Evolutionary conservation across 1,140 invertebrate genomes (phyloP).

Genomic region (Nasonia longicornis): DNA sequence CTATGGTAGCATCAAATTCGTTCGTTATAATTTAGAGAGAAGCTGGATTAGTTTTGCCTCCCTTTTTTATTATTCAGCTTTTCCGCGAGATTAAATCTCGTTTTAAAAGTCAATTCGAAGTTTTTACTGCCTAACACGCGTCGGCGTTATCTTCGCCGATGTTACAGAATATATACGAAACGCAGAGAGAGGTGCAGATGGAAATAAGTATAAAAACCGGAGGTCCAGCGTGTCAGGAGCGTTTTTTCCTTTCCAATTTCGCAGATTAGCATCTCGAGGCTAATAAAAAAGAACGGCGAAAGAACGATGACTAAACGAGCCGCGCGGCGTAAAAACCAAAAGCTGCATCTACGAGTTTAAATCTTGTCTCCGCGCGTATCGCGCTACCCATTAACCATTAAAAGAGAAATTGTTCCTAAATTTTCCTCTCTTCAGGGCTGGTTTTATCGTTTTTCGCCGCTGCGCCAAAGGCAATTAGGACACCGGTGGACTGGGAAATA

Average conservation of each 20-base stretch:
- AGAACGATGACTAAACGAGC: conserved; percentile 10
- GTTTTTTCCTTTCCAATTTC: conserved; percentile 30
- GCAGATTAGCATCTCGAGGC: conserved; percentile 28
- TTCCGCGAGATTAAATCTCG: background rate
- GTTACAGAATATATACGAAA: background rate
- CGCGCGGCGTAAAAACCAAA: conserved; percentile 15
- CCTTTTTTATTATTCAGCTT: background rate
- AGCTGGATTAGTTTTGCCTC: background rate
- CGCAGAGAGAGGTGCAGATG: conserved; percentile 16
- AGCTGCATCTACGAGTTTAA: conserved; percentile 11
- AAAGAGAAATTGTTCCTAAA: conserved; percentile 27
- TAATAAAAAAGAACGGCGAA: conserved; percentile 24
- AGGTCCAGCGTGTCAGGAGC: background rate
- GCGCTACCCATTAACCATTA: background rate
- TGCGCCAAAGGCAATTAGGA: background rate
- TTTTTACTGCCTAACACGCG: background rate
- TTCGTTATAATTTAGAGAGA: background rate
- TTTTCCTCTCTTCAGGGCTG: background rate
- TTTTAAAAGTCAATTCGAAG: background rate
- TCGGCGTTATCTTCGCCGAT: background rate
- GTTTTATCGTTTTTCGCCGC: background rate
- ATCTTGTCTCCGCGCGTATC: conserved; percentile 14
- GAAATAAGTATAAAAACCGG: conserved; percentile 15
- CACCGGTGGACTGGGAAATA: background rate
- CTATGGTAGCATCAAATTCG: background rate